Conservation (phyloP, 2,797 vertebrate species). For the Zenarchopterus dispar region DNA sequence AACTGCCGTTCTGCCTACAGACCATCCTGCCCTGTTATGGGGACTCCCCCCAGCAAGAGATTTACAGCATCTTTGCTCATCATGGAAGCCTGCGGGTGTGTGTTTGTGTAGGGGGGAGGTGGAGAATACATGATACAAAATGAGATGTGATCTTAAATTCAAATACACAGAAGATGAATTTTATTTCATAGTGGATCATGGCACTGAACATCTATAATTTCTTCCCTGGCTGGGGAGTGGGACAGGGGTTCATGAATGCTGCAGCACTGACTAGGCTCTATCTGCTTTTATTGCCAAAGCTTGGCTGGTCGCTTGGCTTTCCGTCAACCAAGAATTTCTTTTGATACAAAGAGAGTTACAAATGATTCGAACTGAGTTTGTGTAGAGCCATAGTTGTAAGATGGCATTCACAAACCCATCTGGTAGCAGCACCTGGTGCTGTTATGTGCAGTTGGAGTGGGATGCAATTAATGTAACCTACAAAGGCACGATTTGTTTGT, state of each 20-base stretch:
- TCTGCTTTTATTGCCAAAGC: slow-evolving; percentile 27
- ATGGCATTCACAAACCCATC: slow-evolving; percentile 45
- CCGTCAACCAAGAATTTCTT: slow-evolving; percentile 21
- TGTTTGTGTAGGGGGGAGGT: background rate
- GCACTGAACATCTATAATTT: too few relatives aligned
- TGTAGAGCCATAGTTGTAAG: slow-evolving; percentile 30
- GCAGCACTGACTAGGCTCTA: background rate
- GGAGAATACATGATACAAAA: slow-evolving; percentile 46
- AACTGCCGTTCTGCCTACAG: slow-evolving; percentile 30
- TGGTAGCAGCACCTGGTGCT: slow-evolving; percentile 61
- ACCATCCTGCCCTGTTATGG: slow-evolving; percentile 21
- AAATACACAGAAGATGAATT: slow-evolving; percentile 25
- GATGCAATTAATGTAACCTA: slow-evolving; percentile 78
- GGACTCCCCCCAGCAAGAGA: slow-evolving; percentile 42
- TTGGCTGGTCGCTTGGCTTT: slow-evolving; percentile 17
- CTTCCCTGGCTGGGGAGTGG: too few relatives aligned
- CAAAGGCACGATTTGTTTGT: slow-evolving; percentile 70
- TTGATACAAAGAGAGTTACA: slow-evolving; percentile 36
- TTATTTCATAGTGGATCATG: too few relatives aligned
- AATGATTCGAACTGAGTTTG: slow-evolving; percentile 34
- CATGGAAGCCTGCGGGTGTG: slow-evolving; percentile 13
- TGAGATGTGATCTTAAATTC: slow-evolving; percentile 46
- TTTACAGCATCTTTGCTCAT: slow-evolving; percentile 49
- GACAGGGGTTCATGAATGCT: background rate
- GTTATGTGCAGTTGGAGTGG: slow-evolving; percentile 56